Conservation (phyloP, 2,888 invertebrate genomes). For the Sarcophaga caerulescens region DNA sequence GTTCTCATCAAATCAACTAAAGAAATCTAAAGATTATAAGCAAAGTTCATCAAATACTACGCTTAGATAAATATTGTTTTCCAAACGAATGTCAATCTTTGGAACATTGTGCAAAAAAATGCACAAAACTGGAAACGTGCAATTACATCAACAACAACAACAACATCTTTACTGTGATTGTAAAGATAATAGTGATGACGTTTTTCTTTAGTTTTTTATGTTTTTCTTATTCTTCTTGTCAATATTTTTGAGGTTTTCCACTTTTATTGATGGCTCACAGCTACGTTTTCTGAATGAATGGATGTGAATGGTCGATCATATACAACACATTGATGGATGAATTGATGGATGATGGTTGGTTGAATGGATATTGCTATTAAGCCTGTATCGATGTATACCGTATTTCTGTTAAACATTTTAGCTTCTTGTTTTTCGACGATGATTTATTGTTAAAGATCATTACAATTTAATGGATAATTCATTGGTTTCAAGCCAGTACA, state of each 20-base stretch:
- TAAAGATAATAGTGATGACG: constrained; percentile 35
- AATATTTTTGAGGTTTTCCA: constrained; percentile 4
- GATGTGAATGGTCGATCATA: not conserved
- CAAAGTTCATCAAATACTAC: too few species aligned
- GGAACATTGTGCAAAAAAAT: not conserved
- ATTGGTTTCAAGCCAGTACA: constrained; percentile 48
- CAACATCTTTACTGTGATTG: not conserved
- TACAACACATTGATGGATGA: not conserved
- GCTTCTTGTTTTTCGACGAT: constrained; percentile 51
- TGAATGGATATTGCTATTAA: not conserved
- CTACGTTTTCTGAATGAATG: not conserved
- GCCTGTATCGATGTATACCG: not conserved
- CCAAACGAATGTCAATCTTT: too few species aligned
- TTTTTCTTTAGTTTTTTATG: constrained; percentile 8
- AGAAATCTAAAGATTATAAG: too few species aligned
- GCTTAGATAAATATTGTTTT: too few species aligned
- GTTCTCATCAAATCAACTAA: too few species aligned
- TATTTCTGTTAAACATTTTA: not conserved
- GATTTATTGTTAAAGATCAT: constrained; percentile 59
- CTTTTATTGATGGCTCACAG: not conserved
- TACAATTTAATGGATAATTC: constrained; percentile 60
- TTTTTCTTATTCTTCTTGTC: not conserved
- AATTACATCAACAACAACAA: not conserved
- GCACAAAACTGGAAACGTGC: not conserved
- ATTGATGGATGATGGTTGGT: constrained; percentile 5